Conservation (phyloP, 2,797 vertebrate species). For the Australoheros facetus region DNA sequence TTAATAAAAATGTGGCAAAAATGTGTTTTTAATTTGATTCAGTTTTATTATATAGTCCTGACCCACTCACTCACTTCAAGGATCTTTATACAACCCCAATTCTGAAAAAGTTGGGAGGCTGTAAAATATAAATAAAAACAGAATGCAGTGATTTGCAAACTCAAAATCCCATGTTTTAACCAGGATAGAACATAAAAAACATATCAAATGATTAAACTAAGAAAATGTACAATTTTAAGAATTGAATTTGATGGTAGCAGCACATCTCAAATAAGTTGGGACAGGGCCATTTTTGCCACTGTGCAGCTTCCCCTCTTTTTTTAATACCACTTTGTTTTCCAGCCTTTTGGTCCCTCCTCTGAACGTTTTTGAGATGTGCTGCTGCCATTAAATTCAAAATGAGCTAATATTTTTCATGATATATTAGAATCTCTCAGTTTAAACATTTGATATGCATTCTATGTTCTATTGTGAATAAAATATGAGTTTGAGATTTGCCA, state of each 20-base stretch:
- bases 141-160: not conserved
- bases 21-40: not conserved
- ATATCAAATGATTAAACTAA: not conserved
- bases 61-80: not conserved
- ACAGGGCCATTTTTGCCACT: too few species aligned
- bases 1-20: slow-evolving; percentile 42
- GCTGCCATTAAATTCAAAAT: too few species aligned
- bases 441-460: too few species aligned
- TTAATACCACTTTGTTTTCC: too few species aligned
- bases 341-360: too few species aligned
- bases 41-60: not conserved
- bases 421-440: too few species aligned
- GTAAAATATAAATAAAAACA: not conserved
- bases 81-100: not conserved
- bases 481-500: too few species aligned
- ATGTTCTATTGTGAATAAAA: too few species aligned
- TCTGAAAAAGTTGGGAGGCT: not conserved
- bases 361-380: too few species aligned
- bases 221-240: not conserved
- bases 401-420: too few species aligned
- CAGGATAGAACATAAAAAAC: not conserved
- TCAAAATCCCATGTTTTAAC: not conserved
- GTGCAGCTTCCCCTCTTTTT: too few species aligned
- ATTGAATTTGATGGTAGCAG: not conserved
- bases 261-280: too few species aligned